These are phyloP conservation scores for Antheraea mylitta DNA, from an alignment of 1,140 invertebrate genomes.

Conservation along the genomic window DNA sequence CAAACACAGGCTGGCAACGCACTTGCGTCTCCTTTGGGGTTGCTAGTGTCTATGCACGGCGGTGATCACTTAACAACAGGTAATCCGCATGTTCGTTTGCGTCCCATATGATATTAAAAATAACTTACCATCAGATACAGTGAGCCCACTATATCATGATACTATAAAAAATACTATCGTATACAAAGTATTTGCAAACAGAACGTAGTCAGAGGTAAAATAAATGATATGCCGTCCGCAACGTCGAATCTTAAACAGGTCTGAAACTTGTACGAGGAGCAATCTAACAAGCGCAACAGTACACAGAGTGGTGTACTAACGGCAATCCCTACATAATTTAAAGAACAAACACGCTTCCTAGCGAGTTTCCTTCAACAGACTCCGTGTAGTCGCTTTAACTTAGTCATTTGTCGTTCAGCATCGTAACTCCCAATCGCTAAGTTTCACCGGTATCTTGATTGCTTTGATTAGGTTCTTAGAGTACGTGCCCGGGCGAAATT, in stretches of 20 bases:
- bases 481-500: constrained; percentile 22
- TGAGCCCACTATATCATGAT: too few species aligned
- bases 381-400: constrained; percentile 37
- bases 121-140: too few species aligned
- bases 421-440: constrained; percentile 9
- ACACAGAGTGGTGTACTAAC: constrained; percentile 33
- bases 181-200: too few species aligned
- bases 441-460: constrained; percentile 13
- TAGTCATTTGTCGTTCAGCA: constrained; percentile 32
- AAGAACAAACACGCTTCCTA: constrained; percentile 50
- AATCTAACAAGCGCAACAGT: constrained; percentile 44
- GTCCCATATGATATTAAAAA: too few species aligned
- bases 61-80: too few species aligned
- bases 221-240: constrained; percentile 37
- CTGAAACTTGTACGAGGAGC: constrained; percentile 44
- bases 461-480: constrained; percentile 13
- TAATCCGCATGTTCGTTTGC: too few species aligned
- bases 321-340: constrained; percentile 48
- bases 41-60: too few species aligned
- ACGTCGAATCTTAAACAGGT: constrained; percentile 40
- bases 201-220: background rate
- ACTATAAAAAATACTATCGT: too few species aligned
- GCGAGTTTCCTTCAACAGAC: constrained; percentile 44
- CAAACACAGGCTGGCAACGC: too few species aligned
- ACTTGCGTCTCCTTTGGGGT: too few species aligned